Percentiles rank a stretch among this genome's conserved stretches.
These are phyloP conservation scores for Caenorhabditis uteleia DNA, from an alignment of 2,888 invertebrate species.

Conservation along the genomic window DNA sequence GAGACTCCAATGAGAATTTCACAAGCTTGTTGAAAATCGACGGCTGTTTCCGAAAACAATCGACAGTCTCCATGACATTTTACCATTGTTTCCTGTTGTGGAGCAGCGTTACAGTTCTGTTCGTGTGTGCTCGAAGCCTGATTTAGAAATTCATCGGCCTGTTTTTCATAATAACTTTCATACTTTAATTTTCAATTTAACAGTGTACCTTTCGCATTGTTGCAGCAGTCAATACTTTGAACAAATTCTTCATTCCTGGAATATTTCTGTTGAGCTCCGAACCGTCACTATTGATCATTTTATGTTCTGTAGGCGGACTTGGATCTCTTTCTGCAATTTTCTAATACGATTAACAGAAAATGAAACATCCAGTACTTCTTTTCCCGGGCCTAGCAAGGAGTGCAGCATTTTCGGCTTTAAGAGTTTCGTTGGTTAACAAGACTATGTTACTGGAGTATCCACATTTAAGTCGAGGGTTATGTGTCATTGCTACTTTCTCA, in stretches of 20 bases:
- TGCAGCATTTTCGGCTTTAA: slow-evolving; percentile 17
- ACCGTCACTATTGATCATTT: too few species aligned
- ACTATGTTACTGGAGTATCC: too few species aligned
- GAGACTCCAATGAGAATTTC: slow-evolving; percentile 41
- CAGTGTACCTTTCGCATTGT: slow-evolving; percentile 8
- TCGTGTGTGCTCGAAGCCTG: slow-evolving; percentile 1
- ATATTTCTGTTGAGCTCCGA: slow-evolving; percentile 24
- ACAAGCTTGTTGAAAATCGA: slow-evolving; percentile 51
- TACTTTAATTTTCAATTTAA: slow-evolving; percentile 5
- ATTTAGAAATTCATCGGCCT: not conserved
- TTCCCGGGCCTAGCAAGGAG: slow-evolving; percentile 11
- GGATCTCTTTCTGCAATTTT: not conserved
- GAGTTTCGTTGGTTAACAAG: slow-evolving; percentile 11
- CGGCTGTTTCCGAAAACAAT: slow-evolving; percentile 30
- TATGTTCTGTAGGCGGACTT: slow-evolving; percentile 5
- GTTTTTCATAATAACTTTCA: not conserved
- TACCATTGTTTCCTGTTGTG: not conserved
- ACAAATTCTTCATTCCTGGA: slow-evolving; percentile 34
- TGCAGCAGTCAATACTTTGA: slow-evolving; percentile 20
- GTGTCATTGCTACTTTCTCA: too few species aligned
- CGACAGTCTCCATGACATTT: slow-evolving; percentile 34
- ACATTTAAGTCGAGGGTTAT: too few species aligned
- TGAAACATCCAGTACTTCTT: not conserved
- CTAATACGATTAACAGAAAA: not conserved
- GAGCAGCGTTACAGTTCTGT: not conserved